These are phyloP conservation scores for Octomys mimax DNA, from an alignment of 2,797 vertebrate genomes.

Conservation along the genomic window DNA sequence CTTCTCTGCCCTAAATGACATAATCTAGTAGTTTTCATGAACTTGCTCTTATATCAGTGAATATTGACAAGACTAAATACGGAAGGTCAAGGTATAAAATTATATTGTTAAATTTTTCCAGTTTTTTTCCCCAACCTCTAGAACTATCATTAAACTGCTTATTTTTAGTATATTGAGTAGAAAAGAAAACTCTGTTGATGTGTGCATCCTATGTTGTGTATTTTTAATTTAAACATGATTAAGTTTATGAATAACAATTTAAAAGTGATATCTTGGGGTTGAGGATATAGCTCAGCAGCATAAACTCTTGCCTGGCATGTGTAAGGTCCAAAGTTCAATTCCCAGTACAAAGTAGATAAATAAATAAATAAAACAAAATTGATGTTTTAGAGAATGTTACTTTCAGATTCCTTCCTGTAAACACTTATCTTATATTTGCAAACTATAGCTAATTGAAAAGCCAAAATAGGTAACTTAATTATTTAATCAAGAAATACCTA, in stretches of 20 bases:
- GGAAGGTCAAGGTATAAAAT: background rate
- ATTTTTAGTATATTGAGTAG: constrained; percentile 10
- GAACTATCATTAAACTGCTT: constrained; percentile 31
- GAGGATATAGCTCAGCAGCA: too few species aligned
- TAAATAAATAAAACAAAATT: too few species aligned
- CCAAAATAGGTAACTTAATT: constrained; percentile 38
- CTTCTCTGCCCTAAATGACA: constrained; percentile 31
- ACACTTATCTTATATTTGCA: constrained; percentile 37
- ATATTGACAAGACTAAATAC: constrained; percentile 44
- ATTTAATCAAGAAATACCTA: background rate
- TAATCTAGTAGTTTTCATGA: constrained; percentile 63
- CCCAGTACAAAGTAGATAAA: too few species aligned
- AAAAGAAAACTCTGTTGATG: constrained; percentile 24
- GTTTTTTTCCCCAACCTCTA: background rate
- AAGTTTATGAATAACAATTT: constrained; percentile 40
- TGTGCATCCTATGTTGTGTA: background rate
- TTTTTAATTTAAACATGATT: constrained; percentile 57
- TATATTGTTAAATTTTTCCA: background rate
- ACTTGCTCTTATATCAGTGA: background rate
- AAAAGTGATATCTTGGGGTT: background rate
- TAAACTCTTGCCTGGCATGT: too few species aligned
- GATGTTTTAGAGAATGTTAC: background rate
- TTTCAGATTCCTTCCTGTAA: constrained; percentile 26
- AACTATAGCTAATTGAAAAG: constrained; percentile 4
- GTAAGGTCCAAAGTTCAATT: too few species aligned